Evolutionary conservation across 2,797 vertebrate genomes (phyloP).

Genomic region (Thunnus albacares): DNA sequence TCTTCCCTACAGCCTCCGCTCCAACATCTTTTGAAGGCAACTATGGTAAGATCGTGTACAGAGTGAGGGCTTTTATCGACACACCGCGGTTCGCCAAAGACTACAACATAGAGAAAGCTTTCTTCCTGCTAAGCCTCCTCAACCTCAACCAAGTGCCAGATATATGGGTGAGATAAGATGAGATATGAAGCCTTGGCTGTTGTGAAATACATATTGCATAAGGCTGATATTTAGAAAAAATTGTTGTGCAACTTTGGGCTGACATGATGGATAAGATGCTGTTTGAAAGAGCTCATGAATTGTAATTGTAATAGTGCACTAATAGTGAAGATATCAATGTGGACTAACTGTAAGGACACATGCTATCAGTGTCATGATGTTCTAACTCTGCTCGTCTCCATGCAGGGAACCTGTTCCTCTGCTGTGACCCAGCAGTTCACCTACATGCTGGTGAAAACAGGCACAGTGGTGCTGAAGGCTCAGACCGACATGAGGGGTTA

Average conservation of each 20-base stretch:
- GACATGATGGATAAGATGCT: no score
- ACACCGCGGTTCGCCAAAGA: constrained; percentile 94
- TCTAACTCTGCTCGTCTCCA: neutral
- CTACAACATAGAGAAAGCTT: constrained; percentile 89
- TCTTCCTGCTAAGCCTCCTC: constrained; percentile 91
- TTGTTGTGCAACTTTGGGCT: no score
- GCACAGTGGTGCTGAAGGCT: constrained; percentile 89
- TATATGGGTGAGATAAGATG: constrained; percentile 88
- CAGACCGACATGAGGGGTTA: constrained; percentile 92
- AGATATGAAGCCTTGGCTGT: neutral
- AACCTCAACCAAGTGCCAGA: constrained; percentile 94
- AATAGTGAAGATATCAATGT: no score
- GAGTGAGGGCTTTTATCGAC: constrained; percentile 92
- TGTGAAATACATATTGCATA: neutral
- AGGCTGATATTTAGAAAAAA: neutral
- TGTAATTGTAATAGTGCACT: no score
- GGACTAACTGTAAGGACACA: no score
- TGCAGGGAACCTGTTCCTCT: constrained; percentile 88
- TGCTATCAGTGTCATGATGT: neutral
- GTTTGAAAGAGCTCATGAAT: no score
- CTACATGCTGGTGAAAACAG: constrained; percentile 95
- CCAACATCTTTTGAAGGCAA: constrained; percentile 96
- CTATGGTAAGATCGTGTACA: constrained; percentile 93
- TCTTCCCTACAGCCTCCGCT: constrained; percentile 83
- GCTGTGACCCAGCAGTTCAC: constrained; percentile 92